phyloP scores from a whole-genome alignment of 2,888 invertebrate species.

The Acrocyrtus sp. region DNA sequence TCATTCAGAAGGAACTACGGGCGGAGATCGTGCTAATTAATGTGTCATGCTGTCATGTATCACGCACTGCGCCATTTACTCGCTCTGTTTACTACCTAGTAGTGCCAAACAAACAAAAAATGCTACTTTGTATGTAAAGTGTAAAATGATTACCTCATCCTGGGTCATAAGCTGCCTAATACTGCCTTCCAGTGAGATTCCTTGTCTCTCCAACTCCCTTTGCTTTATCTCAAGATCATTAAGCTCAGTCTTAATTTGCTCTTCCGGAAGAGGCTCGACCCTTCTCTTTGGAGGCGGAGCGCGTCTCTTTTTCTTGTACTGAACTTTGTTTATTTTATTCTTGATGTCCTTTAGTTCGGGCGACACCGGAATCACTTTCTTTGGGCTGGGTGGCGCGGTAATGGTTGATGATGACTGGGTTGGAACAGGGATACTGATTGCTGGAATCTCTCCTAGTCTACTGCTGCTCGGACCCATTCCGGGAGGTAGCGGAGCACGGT shows the following conservation, averaged over 20 bases:
- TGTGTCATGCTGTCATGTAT: no score
- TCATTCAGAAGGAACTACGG: no score
- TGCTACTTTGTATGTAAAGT: neutral
- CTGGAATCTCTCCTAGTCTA: neutral
- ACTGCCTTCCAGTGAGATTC: conserved; percentile 88
- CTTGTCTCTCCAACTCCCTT: conserved; percentile 88
- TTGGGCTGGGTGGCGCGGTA: conserved; percentile 20
- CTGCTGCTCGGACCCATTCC: conserved; percentile 36
- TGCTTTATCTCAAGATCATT: conserved; percentile 87
- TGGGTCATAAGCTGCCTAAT: conserved; percentile 71
- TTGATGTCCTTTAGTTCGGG: conserved; percentile 59
- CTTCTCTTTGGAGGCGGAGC: conserved; percentile 63
- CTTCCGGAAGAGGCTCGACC: conserved; percentile 67
- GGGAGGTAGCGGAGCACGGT: conserved; percentile 66
- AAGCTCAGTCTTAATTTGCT: conserved; percentile 73
- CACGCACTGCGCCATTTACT: no score
- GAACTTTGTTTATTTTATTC: conserved; percentile 40
- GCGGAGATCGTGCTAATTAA: no score
- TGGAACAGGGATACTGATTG: neutral
- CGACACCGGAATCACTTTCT: conserved; percentile 58
- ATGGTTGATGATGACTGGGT: conserved; percentile 54
- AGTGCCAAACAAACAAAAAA: neutral
- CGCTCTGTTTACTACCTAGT: no score
- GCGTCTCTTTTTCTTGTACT: conserved; percentile 69
- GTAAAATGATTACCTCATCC: conserved; percentile 32